Evolutionary conservation across 1,140 invertebrate species (phyloP).

Genomic region (Metaphire vulgaris): DNA sequence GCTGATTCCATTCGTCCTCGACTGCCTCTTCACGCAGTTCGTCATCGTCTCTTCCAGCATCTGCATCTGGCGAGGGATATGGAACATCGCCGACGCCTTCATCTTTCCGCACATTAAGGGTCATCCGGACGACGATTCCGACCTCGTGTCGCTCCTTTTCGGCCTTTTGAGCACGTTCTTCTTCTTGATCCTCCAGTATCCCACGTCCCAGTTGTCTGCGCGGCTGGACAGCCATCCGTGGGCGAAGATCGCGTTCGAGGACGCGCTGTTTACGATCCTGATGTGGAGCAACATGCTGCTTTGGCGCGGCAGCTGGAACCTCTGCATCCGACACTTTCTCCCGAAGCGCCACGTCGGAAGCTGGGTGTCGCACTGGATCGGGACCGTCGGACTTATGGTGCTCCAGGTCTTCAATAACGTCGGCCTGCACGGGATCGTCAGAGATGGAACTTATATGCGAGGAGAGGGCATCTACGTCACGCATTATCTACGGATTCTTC

Average conservation of each 20-base stretch:
- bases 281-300: constrained; percentile 29
- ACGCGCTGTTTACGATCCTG: constrained; percentile 23
- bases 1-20: constrained; percentile 12
- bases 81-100: constrained; percentile 25
- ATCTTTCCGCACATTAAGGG: constrained; percentile 1
- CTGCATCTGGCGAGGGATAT: constrained; percentile 26
- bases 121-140: constrained; percentile 1
- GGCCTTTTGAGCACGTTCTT: constrained; percentile 11
- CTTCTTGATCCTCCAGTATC: constrained; percentile 19
- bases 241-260: constrained; percentile 20
- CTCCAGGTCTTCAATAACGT: constrained; percentile 29
- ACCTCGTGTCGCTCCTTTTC: constrained; percentile 18
- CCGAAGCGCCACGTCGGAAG: constrained; percentile 15
- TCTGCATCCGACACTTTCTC: constrained; percentile 25
- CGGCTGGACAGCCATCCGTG: constrained; percentile 9
- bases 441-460: constrained; percentile 22
- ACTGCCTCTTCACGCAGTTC: constrained; percentile 29
- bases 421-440: constrained; percentile 27
- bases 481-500: constrained; percentile 17
- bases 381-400: constrained; percentile 20
- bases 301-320: constrained; percentile 27
- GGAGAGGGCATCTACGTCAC: constrained; percentile 23
- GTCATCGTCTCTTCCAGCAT: constrained; percentile 21
- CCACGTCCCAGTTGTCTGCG: constrained; percentile 18
- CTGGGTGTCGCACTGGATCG: constrained; percentile 26